Evolutionary conservation across 2,113 vertebrate genomes (phyloP).

Genomic region (Sigmodon hispidus): DNA sequence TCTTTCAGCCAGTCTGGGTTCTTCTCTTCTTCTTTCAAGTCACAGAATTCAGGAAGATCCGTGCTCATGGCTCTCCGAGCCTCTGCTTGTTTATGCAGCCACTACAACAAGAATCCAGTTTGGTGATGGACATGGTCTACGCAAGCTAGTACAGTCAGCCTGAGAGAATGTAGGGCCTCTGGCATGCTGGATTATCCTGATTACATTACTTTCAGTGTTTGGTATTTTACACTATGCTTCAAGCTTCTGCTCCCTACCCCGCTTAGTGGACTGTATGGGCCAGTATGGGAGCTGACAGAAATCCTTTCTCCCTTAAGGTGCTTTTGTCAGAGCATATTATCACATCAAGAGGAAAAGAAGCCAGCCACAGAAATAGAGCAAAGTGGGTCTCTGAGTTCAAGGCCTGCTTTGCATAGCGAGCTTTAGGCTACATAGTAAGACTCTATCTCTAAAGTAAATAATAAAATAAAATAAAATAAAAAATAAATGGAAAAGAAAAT

Average conservation of each 20-base stretch:
- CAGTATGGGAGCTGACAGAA: too few relatives aligned
- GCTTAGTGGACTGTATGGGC: neutral
- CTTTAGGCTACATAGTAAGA: neutral
- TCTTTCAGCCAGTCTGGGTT: slow-evolving; percentile 96
- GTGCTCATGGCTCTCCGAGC: slow-evolving; percentile 84
- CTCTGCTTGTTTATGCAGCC: slow-evolving; percentile 94
- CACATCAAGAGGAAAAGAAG: neutral
- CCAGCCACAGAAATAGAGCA: neutral
- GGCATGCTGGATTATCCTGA: neutral
- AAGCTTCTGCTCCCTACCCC: neutral
- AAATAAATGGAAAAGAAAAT: neutral
- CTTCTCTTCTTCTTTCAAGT: slow-evolving; percentile 93
- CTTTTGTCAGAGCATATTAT: neutral
- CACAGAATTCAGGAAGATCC: slow-evolving; percentile 88
- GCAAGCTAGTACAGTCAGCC: too few relatives aligned
- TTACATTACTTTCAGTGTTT: too few relatives aligned
- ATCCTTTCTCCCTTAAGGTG: neutral
- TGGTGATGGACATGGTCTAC: neutral
- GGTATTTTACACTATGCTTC: too few relatives aligned
- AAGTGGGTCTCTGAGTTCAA: neutral
- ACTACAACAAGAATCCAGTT: slow-evolving; percentile 84
- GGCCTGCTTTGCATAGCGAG: neutral
- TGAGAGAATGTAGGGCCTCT: neutral
- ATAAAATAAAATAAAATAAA: neutral
- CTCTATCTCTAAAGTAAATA: neutral